phyloP scores from a whole-genome alignment of 2,797 vertebrate genomes.

The Petrocephalus sullivani region DNA sequence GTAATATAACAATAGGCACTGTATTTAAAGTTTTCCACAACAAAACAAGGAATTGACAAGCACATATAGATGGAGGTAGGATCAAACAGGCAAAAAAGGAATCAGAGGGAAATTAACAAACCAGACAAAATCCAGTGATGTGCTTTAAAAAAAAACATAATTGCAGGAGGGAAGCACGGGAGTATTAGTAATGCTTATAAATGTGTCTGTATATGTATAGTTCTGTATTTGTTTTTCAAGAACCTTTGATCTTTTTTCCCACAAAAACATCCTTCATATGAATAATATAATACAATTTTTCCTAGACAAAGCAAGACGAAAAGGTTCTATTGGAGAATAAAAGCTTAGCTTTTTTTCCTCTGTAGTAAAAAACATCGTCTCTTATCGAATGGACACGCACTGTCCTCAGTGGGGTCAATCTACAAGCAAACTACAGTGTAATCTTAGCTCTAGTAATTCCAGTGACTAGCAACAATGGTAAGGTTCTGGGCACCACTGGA shows the following conservation, averaged over 20 bases:
- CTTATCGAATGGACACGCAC: background rate
- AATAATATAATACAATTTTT: background rate
- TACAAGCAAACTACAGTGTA: background rate
- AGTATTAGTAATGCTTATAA: background rate
- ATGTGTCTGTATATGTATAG: background rate
- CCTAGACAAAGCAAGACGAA: background rate
- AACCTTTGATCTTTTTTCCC: background rate
- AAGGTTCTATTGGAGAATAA: background rate
- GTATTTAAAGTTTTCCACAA: background rate
- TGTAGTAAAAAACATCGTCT: background rate
- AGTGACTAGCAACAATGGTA: background rate
- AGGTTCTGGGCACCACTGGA: background rate
- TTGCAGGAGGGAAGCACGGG: background rate
- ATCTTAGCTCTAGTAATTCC: background rate
- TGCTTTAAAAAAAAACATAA: background rate
- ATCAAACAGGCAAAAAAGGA: background rate
- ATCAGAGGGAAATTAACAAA: background rate
- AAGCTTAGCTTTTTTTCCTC: background rate
- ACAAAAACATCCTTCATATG: background rate
- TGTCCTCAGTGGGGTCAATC: background rate
- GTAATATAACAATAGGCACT: background rate
- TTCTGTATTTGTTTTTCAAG: background rate
- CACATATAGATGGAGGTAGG: background rate
- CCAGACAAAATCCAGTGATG: too few species aligned
- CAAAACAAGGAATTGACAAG: background rate